These are phyloP conservation scores for Morpho helenor DNA, from an alignment of 2,888 invertebrate genomes.

Conservation along the genomic window DNA sequence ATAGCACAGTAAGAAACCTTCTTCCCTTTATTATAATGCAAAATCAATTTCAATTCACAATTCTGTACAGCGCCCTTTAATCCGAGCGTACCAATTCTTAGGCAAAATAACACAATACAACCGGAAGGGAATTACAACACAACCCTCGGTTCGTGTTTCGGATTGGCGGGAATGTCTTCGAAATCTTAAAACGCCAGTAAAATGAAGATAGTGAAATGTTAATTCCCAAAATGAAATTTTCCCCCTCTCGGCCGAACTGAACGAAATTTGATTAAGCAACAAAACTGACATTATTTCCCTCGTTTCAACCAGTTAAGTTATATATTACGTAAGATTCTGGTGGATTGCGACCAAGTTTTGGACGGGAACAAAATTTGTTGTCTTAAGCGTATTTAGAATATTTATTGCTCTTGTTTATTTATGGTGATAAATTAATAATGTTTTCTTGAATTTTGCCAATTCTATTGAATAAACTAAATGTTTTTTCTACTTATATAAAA, in stretches of 20 bases:
- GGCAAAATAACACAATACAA: constrained; percentile 17
- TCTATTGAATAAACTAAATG: too few species aligned
- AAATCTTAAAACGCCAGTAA: constrained; percentile 51
- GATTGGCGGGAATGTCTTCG: constrained; percentile 36
- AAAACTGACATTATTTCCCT: constrained; percentile 60
- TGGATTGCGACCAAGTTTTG: constrained; percentile 14
- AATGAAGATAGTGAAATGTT: constrained; percentile 68
- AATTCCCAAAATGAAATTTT: constrained; percentile 66
- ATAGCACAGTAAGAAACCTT: too few species aligned
- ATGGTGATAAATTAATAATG: constrained; percentile 3
- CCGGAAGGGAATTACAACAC: constrained; percentile 16
- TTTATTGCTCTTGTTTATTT: constrained; percentile 13
- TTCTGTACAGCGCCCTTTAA: constrained; percentile 13
- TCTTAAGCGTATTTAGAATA: constrained; percentile 8
- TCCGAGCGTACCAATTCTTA: constrained; percentile 9
- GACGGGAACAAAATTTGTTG: constrained; percentile 13
- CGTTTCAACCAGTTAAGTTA: constrained; percentile 27
- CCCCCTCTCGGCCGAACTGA: constrained; percentile 46
- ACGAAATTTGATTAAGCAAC: constrained; percentile 72
- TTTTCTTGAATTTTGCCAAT: neutral
- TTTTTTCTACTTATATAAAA: too few species aligned
- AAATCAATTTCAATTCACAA: constrained; percentile 2
- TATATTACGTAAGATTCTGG: constrained; percentile 25
- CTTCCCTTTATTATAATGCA: too few species aligned
- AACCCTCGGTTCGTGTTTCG: constrained; percentile 22